A percentile compares a stretch with the other conserved stretches of the same genome.
These are phyloP conservation scores for Donacobius atricapilla DNA, from an alignment of 2,113 vertebrate genomes.

Conservation along the genomic window DNA sequence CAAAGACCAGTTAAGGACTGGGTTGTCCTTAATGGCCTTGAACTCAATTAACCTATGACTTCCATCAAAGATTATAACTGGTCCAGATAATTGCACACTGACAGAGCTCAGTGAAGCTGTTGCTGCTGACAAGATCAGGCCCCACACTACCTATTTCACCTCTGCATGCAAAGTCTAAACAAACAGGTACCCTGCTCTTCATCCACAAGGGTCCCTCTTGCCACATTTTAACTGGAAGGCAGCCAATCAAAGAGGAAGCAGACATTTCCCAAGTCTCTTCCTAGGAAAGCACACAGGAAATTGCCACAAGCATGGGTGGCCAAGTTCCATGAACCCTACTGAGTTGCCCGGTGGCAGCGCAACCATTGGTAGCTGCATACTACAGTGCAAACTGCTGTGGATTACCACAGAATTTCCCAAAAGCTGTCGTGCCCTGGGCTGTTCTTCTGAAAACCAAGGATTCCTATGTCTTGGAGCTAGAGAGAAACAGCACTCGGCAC, in stretches of 20 bases:
- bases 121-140: neutral
- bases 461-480: neutral
- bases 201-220: neutral
- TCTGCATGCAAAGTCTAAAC: neutral
- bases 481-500: neutral
- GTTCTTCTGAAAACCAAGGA: neutral
- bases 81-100: neutral
- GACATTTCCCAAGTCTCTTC: neutral
- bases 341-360: accelerated
- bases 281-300: neutral
- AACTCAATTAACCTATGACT: neutral
- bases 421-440: neutral
- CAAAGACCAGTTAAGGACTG: neutral
- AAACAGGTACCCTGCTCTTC: neutral
- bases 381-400: neutral
- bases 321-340: neutral
- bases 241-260: neutral
- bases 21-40: neutral
- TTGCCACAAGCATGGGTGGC: neutral
- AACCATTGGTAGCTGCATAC: accelerated
- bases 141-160: neutral
- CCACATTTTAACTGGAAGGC: neutral
- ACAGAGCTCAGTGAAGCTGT: neutral
- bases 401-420: neutral
- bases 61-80: neutral